Base-by-base conservation (phyloP, 2,113 vertebrate genomes). In the Calyptomena viridis region DNA sequence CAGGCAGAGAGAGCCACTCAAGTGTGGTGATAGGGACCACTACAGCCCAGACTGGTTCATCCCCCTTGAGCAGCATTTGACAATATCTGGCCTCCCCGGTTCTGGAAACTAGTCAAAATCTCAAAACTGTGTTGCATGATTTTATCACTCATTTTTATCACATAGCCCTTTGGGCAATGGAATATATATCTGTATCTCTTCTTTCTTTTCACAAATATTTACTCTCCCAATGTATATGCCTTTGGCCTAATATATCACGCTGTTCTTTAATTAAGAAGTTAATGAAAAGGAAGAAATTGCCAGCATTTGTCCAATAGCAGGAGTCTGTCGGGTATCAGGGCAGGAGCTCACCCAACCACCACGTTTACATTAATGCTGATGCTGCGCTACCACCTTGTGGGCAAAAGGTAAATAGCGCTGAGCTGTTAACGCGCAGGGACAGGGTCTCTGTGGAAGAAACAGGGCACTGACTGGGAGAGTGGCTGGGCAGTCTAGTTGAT, bases 361-460 rank as follows among this genome's bases (percentile, higher is more conserved):
- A 53, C 64, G 76, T 97, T 95, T 95, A 93, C 83, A 42, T 90
- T 85, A 96, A 86, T 56, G 92, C 33, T 96, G 89, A 95, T 97
- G 68, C 87, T 96, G 89, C 84, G 80, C 94, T 98, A 97, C 97
- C 98, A 98, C 96, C 98, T 95, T 74, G 98, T 98, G 98, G 98
- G 88, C 75, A 74, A 21, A 97, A 85, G 56, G 58, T 40, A 96
- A 96, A 97, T 86, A 87, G 93, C 96, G 84, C 30, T 1, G 67
- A 52, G 67, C 58, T 25, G 42, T 1, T 4, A 9, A 12, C 39
- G 1, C 1, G 1, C n/a, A 18, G 55, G 55, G 62, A 30, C n/a
- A 2, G 19, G 8, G 11, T 3, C 63, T 2, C 1, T 3, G 2
- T 1, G 21, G 23, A 21, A 13, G 11, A 6, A 14, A 6, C 0